phyloP scores from a whole-genome alignment of 2,113 vertebrate species.

The Poicephalus meyeri region DNA sequence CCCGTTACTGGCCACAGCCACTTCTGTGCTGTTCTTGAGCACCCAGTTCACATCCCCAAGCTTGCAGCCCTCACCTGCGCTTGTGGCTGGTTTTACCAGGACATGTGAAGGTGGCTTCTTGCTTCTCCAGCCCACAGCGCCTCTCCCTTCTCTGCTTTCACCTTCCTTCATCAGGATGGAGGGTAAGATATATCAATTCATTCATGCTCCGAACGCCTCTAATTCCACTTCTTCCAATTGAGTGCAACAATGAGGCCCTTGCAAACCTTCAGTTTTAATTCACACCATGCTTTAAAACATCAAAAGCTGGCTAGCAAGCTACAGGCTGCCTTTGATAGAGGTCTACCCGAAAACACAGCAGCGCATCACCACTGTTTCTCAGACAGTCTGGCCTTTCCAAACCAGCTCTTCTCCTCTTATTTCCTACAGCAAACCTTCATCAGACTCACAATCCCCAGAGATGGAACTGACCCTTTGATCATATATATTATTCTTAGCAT shows the following conservation, averaged over 20 bases:
- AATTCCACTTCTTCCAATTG: background rate
- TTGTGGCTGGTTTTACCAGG: background rate
- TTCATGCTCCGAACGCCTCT: background rate
- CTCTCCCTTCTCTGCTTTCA: background rate
- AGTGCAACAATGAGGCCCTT: background rate
- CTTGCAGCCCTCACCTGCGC: background rate
- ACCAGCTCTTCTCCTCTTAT: background rate
- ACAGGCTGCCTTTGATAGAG: background rate
- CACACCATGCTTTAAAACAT: background rate
- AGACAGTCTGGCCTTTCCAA: background rate
- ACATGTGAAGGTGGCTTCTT: background rate
- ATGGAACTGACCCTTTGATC: background rate
- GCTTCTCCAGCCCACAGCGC: background rate
- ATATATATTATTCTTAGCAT: background rate
- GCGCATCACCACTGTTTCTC: background rate
- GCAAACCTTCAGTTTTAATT: background rate
- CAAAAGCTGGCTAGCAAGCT: background rate
- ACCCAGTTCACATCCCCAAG: accelerated
- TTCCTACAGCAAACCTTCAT: background rate
- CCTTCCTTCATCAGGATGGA: accelerated
- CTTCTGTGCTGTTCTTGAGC: background rate
- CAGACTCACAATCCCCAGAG: background rate
- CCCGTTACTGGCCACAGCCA: background rate
- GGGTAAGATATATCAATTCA: background rate
- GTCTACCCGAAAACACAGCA: background rate